phyloP scores from a whole-genome alignment of 2,888 invertebrate genomes.

The Nymphalis polychloros region DNA sequence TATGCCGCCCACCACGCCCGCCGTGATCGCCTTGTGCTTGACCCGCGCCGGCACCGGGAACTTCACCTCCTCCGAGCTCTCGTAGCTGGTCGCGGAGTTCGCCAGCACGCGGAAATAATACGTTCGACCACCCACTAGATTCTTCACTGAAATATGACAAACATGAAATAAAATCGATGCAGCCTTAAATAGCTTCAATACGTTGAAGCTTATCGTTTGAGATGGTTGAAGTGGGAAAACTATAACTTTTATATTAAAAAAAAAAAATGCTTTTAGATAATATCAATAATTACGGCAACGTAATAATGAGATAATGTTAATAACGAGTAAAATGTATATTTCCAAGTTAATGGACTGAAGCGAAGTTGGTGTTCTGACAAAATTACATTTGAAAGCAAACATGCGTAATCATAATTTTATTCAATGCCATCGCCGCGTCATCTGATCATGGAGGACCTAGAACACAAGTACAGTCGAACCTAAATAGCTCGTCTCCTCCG shows the following conservation, averaged over 20 bases:
- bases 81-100: slow-evolving; percentile 92
- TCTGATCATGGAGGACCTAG: too few relatives aligned
- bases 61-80: slow-evolving; percentile 93
- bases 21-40: slow-evolving; percentile 97
- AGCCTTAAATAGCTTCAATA: background rate
- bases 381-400: too few relatives aligned
- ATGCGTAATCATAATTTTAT: too few relatives aligned
- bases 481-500: slow-evolving; percentile 94
- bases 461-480: slow-evolving; percentile 66
- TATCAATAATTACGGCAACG: too few relatives aligned
- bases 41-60: slow-evolving; percentile 94
- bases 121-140: slow-evolving; percentile 93
- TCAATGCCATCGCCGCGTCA: too few relatives aligned
- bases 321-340: too few relatives aligned
- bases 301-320: too few relatives aligned
- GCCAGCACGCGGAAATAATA: slow-evolving; percentile 96
- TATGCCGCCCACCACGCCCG: slow-evolving; percentile 97
- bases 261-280: too few relatives aligned
- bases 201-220: background rate
- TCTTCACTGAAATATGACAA: slow-evolving; percentile 86
- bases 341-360: too few relatives aligned
- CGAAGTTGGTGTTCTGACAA: too few relatives aligned
- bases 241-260: too few relatives aligned
- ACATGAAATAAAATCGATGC: background rate
- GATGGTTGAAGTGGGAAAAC: background rate